These are phyloP conservation scores for Peucedramus taeniatus DNA, from an alignment of 2,113 vertebrate genomes.

Conservation along the genomic window DNA sequence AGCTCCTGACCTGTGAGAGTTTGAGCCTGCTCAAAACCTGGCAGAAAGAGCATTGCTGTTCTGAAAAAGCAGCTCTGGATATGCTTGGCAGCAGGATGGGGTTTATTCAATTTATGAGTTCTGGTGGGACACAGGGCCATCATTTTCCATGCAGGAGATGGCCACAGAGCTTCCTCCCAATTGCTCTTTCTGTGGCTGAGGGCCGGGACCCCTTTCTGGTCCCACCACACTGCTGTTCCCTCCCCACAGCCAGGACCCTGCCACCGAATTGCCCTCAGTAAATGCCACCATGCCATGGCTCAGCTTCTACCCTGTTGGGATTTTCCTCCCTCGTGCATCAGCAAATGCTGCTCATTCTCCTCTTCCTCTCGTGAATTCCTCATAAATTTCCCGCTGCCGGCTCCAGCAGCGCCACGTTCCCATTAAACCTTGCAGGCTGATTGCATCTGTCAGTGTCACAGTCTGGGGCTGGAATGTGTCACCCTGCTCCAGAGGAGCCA, in stretches of 20 bases:
- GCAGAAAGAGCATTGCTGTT: rapidly evolving
- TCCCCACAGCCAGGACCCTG: neutral
- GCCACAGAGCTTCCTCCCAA: neutral
- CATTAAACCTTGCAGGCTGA: constrained; percentile 24
- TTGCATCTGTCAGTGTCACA: constrained; percentile 53
- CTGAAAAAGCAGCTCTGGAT: neutral
- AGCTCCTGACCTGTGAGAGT: neutral
- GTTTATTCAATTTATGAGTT: neutral
- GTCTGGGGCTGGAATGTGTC: constrained; percentile 58
- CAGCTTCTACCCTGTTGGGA: neutral
- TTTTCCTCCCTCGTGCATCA: neutral
- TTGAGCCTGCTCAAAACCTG: neutral
- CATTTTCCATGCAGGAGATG: neutral
- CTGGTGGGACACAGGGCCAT: neutral
- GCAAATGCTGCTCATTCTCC: neutral
- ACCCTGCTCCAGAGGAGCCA: neutral
- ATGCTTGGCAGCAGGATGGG: neutral
- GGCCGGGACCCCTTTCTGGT: neutral
- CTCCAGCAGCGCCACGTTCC: neutral
- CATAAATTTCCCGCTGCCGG: neutral
- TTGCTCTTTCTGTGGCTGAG: neutral
- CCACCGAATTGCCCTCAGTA: neutral
- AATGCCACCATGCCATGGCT: neutral
- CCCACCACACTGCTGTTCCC: neutral
- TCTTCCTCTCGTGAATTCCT: neutral